Base-by-base conservation (phyloP, 2,797 vertebrate species). In the Chaetophractus vellerosus region DNA sequence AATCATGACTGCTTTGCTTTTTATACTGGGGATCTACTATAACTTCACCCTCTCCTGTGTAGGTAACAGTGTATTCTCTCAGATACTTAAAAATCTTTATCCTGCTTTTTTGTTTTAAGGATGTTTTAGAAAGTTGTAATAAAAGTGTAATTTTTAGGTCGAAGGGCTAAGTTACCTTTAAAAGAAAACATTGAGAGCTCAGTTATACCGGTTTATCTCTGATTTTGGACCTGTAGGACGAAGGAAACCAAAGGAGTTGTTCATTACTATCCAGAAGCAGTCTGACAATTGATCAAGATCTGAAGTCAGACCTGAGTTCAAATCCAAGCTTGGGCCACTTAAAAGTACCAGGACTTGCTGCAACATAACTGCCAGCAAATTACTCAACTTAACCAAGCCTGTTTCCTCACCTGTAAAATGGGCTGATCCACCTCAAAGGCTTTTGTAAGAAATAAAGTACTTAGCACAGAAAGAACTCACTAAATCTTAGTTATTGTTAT, bases 321-420 rank as follows among this genome's bases (percentile, higher is more conserved):
- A 92, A 91, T 74, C 57, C 57, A 31, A 95, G 66, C 61, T 57
- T 31, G 18, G 68, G 45, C 45, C 45, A 74, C 71, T 48, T 74
- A 50, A 75, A 75, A 45, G 28, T 6, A 81, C 26, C 55, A 36
- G 80, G 69, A 64, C 38, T n/a, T 92, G 55, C 12, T 48, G 64
- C 55, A n/a, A 57, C 66, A 50, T 26, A 38, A 91, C 24, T 5
- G 21, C n/a, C 63, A 76, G 38, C 33, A 92, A 72, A 85, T 66
- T 76, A 92, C 38, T 92, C 68, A 90, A 61, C 23, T 93, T 61
- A 45, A 81, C 61, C 64, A 89, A 59, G 38, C 79, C 66, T 88
- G 64, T 72, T 93, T 92, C 88, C 69, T 80, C 48, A 91, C 18
- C 50, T 68, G 31, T 81, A 93, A 79, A 87, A 74, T 57, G 66